A percentile compares a stretch with the other conserved stretches of the same genome.
phyloP scores from a whole-genome alignment of 23 tunicate species.

The Trididemnum nubilum region DNA sequence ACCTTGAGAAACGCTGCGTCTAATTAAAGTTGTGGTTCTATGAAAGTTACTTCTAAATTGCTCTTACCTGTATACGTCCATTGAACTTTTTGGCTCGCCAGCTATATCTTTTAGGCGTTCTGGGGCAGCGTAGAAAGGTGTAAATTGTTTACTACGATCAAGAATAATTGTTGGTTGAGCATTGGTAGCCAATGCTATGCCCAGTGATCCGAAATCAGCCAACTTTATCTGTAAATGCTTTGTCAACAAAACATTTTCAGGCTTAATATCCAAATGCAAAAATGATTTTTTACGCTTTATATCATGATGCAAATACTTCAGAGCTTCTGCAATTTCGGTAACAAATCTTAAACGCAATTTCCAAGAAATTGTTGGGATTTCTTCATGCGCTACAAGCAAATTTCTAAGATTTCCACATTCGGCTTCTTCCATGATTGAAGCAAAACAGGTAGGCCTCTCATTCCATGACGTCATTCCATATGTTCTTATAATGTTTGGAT shows the following conservation, averaged over 20 bases:
- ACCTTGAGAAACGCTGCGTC: too few species aligned
- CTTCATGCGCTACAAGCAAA: neutral
- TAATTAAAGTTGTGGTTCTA: too few species aligned
- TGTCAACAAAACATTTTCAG: constrained; percentile 11
- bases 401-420: neutral
- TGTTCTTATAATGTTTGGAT: neutral
- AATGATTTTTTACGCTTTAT: neutral
- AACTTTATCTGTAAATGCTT: neutral
- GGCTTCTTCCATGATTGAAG: neutral
- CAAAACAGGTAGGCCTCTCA: neutral
- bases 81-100: neutral
- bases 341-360: neutral
- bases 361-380: constrained; percentile 23
- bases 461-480: neutral
- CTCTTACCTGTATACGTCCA: constrained; percentile 28
- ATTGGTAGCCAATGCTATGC: neutral
- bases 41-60: too few species aligned
- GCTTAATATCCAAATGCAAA: constrained; percentile 1
- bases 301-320: constrained; percentile 2
- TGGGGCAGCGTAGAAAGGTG: constrained; percentile 12
- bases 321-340: constrained; percentile 8
- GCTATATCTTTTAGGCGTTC: neutral
- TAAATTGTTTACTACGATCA: neutral
- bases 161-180: neutral
- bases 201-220: constrained; percentile 6